Base-by-base conservation (phyloP, 2,888 invertebrate species). In the Chaitophorus viminalis region DNA sequence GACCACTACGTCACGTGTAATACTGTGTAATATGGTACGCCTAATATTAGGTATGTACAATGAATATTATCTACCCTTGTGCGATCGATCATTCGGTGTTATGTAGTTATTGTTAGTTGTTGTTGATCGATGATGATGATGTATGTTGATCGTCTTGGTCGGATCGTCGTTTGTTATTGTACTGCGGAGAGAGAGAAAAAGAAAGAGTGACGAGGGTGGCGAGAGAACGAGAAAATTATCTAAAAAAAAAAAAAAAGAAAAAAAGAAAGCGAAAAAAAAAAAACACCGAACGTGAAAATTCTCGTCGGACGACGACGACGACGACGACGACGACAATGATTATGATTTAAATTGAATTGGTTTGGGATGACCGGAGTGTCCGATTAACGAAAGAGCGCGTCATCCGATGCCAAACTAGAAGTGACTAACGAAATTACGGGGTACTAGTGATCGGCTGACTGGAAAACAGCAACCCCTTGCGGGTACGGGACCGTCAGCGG, bases 361-460 rank as follows among this genome's bases (percentile, higher is more conserved):
- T 87, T 54, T 33, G 79, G 87, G 87, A 87, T 81, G 87, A 81
- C 81, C 87, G 87, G 79, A 87, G 87, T 81, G 87, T 87, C 81
- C 87, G 81, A 81, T 87, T 87, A 87, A 87, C 87, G 87, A 87
- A 65, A 74, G 89, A 89, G 90, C 90, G 90, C 90, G 93, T 93
- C 93, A 93, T 93, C 92, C 91, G 93, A 93, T 92, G 92, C 92
- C 93, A 93, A 93, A 92, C 93, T 93, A 92, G 93, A 93, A 93
- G 93, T 93, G 93, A 93, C 93, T 93, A 93, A 93, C 93, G 93
- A 93, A 93, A 93, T 93, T 93, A 93, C 82, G 88, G 14, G 88
- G 78, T 74, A 72, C 84, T 83, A 78, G 78, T 84, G 83, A 78
- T 78, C 82, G 78, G 83, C 88, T 83, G 82, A 78, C 78, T 83